Conservation (phyloP, 2,888 invertebrate genomes). For the Autographa pulchrina region DNA sequence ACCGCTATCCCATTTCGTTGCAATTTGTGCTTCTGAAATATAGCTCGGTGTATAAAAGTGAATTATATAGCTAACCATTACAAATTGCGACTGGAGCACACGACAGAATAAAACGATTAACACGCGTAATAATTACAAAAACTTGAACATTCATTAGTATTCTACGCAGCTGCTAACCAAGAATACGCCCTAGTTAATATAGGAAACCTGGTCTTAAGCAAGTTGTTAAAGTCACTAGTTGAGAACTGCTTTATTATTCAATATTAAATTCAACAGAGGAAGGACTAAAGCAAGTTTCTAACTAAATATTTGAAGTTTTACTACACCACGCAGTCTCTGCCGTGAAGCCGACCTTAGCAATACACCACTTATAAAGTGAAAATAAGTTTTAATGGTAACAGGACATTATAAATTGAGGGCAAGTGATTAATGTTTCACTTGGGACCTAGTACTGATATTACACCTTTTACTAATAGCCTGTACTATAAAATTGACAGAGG, state of each 20-base stretch:
- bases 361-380: constrained; percentile 39
- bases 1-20: constrained; percentile 14
- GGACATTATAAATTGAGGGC: constrained; percentile 24
- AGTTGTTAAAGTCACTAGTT: constrained; percentile 86
- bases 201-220: constrained; percentile 81
- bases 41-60: neutral
- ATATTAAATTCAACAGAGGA: constrained; percentile 86
- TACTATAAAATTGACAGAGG: neutral
- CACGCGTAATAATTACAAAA: constrained; percentile 34
- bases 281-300: constrained; percentile 84
- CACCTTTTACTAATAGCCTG: neutral
- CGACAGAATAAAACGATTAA: constrained; percentile 17
- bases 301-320: constrained; percentile 87
- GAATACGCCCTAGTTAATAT: constrained; percentile 74
- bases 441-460: constrained; percentile 17
- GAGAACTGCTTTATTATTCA: constrained; percentile 87
- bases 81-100: neutral
- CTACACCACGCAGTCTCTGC: constrained; percentile 70
- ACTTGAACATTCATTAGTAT: constrained; percentile 61
- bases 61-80: neutral
- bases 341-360: constrained; percentile 66
- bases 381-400: constrained; percentile 38
- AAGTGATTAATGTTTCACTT: constrained; percentile 19
- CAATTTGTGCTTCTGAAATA: neutral
- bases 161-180: constrained; percentile 58